phyloP scores from a whole-genome alignment of 2,888 invertebrate species.

The Andrena hattorfiana region DNA sequence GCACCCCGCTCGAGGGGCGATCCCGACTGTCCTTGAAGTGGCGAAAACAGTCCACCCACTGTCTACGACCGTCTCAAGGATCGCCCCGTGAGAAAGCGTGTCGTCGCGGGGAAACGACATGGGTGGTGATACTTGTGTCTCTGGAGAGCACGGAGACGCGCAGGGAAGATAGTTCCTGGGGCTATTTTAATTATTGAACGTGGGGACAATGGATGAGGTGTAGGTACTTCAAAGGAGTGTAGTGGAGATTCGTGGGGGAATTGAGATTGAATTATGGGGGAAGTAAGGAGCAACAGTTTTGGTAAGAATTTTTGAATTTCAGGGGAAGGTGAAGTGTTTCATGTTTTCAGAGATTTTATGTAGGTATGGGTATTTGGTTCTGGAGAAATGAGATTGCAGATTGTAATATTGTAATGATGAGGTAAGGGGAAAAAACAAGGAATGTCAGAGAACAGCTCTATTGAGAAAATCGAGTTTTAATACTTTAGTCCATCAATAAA shows the following conservation, averaged over 20 bases:
- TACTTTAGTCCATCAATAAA: no score
- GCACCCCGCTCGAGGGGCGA: neutral
- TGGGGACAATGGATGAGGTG: no score
- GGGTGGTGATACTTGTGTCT: slow-evolving; percentile 15
- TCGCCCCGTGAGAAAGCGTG: slow-evolving; percentile 28
- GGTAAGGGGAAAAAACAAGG: no score
- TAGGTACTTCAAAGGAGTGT: no score
- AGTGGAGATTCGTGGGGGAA: no score
- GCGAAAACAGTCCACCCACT: slow-evolving; percentile 50
- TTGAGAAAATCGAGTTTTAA: no score
- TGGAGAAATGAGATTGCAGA: neutral
- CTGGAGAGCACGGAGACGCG: neutral
- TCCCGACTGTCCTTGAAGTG: slow-evolving; percentile 37
- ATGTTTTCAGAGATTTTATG: no score
- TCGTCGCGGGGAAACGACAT: slow-evolving; percentile 25
- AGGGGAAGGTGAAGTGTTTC: neutral
- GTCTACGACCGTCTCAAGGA: slow-evolving; percentile 13
- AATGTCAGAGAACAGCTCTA: no score
- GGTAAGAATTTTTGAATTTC: neutral
- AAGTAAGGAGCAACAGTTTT: no score
- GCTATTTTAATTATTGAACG: no score
- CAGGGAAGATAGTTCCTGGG: neutral
- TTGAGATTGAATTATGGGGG: no score
- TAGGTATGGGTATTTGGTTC: no score
- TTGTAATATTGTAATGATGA: neutral